Evolutionary conservation across 2,888 invertebrate genomes (phyloP), one percentile per base, ranked within the genome.

Genomic region (Acrobasis repandana): DNA sequence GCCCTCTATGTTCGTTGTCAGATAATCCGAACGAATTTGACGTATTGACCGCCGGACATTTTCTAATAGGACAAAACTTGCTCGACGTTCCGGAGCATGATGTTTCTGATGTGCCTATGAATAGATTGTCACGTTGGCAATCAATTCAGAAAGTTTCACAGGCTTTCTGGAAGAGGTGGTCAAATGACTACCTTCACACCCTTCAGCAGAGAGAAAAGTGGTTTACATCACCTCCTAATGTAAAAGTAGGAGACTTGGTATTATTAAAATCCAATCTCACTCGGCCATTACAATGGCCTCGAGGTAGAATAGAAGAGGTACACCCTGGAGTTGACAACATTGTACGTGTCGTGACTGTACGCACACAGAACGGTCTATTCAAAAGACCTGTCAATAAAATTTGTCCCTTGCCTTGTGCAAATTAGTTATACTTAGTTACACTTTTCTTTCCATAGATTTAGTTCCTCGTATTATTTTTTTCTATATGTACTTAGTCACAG

Each of bases 111-210:
- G n/a, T 36, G 9, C 52, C 59, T 10, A 14, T 57, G 10, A 38
- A 43, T 16, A 57, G 64, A 9, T 61, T 68, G 4, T 50, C 58
- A 10, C 65, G 67, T 9, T 68, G 67, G 63, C 61, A 70, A 49
- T 54, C 60, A n/a, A 46, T 70, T 9, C 67, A 70, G 54, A 62
- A 66, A 20, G 51, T 64, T 1, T 61, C 64, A 14, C 66, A 65
- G 48, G 60, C 61, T 16, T 67, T 71, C 50, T 70, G 70, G 70
- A 56, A 59, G n/a, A 43, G 62, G 11, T 70, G 68, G 68, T 56
- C 48, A 14, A 38, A 50, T 16, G 67, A 70, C 14, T 70, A 68
- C 51, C 36, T 70, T 33, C 68, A 70, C 38, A 66, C 64, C 10
- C 52, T 70, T 18, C 70, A 69, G 58, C 48, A 49, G 18, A 15